A percentile compares a stretch with the other conserved stretches of the same genome.
Evolutionary conservation across 2,113 vertebrate species (phyloP).

Genomic region (Phrynocephalus versicolor): DNA sequence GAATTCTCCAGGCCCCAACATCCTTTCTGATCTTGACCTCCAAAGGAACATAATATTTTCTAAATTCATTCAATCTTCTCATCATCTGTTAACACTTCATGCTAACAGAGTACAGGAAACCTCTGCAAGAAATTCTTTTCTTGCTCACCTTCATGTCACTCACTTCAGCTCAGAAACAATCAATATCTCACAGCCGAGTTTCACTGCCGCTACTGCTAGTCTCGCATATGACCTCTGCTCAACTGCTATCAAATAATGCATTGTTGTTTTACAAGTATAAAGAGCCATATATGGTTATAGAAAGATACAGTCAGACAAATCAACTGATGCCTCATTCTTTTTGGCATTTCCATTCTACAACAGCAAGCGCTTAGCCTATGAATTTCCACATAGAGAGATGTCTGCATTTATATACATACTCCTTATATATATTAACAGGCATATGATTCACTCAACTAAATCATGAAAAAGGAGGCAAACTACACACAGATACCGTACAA

Average conservation of each 20-base stretch:
- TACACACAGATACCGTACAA: not conserved
- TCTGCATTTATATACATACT: not conserved
- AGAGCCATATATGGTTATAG: not conserved
- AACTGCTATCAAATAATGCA: not conserved
- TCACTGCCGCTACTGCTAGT: not conserved
- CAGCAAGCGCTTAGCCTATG: not conserved
- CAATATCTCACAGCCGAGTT: conserved; percentile 15
- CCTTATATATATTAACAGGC: not conserved
- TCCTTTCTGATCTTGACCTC: not conserved
- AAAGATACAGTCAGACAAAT: not conserved
- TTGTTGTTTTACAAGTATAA: not conserved
- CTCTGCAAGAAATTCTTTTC: conserved; percentile 21
- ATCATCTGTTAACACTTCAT: conserved; percentile 11
- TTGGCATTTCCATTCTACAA: too few species aligned
- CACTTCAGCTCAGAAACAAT: not conserved
- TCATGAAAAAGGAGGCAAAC: not conserved
- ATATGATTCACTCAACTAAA: not conserved
- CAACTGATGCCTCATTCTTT: not conserved
- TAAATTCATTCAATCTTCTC: not conserved
- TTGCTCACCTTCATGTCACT: not conserved
- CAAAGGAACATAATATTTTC: not conserved
- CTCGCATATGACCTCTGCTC: conserved; percentile 26
- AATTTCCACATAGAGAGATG: not conserved
- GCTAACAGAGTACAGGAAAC: conserved; percentile 1
- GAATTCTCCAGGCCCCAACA: not conserved